phyloP scores from a whole-genome alignment of 2,888 invertebrate genomes.

The Melanchra persicariae region DNA sequence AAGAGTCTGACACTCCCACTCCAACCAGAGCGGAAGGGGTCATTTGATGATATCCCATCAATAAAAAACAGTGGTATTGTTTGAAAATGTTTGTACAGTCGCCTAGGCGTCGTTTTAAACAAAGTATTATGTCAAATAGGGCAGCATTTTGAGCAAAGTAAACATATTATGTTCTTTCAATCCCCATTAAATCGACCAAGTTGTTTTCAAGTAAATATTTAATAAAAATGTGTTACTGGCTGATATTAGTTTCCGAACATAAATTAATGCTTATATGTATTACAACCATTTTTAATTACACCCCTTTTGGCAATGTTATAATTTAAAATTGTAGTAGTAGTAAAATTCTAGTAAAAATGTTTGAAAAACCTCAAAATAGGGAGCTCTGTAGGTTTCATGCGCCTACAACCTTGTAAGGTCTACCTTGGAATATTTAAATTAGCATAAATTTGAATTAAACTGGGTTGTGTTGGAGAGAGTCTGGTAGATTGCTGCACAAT shows the following conservation, averaged over 20 bases:
- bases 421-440: slow-evolving; percentile 63
- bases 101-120: too few relatives aligned
- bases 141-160: too few relatives aligned
- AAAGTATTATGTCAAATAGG: too few relatives aligned
- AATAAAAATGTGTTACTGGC: too few relatives aligned
- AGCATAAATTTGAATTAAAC: slow-evolving; percentile 83
- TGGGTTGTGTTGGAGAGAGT: slow-evolving; percentile 52
- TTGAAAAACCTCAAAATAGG: slow-evolving; percentile 1
- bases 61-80: too few relatives aligned
- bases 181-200: background rate
- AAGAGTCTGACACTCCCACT: too few relatives aligned
- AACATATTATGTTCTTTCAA: background rate
- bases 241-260: too few relatives aligned
- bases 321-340: too few relatives aligned
- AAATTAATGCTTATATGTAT: too few relatives aligned
- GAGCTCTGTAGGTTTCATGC: background rate
- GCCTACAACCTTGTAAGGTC: slow-evolving; percentile 27
- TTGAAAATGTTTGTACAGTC: too few relatives aligned
- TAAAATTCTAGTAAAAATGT: background rate
- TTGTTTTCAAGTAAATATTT: background rate
- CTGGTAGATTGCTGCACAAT: slow-evolving; percentile 67
- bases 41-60: too few relatives aligned
- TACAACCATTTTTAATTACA: background rate
- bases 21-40: too few relatives aligned
- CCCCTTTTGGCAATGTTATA: background rate